phyloP scores from a whole-genome alignment of 2,113 vertebrate genomes.

The Malaclemys terrapin region DNA sequence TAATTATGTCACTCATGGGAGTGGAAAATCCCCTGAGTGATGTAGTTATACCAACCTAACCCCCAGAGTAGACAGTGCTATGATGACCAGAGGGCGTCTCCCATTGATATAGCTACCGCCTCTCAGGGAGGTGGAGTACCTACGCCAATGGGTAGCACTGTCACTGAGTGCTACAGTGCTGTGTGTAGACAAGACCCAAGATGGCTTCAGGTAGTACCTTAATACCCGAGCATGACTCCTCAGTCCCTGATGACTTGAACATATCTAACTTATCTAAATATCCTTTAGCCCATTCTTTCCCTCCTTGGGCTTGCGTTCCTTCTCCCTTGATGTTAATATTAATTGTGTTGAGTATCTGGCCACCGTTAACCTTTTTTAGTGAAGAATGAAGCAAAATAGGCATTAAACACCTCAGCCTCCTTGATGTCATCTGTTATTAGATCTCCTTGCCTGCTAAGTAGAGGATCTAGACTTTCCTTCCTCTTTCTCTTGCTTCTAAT shows the following conservation, averaged over 20 bases:
- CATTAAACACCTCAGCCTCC: not conserved
- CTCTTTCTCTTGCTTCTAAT: not conserved
- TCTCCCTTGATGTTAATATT: no score
- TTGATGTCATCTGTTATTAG: not conserved
- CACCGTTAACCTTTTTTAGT: no score
- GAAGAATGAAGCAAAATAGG: not conserved
- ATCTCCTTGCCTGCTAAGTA: not conserved
- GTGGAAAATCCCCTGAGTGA: not conserved
- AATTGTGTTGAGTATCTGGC: no score
- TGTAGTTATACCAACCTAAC: not conserved
- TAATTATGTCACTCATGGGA: not conserved
- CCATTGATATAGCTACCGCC: no score
- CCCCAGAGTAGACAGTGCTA: not conserved
- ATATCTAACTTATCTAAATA: no score
- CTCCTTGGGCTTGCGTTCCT: no score
- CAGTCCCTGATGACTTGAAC: no score
- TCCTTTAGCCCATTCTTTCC: no score
- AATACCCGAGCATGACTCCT: no score
- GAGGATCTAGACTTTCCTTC: not conserved
- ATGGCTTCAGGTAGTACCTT: no score
- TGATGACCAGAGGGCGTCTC: not conserved
- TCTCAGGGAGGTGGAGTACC: not conserved
- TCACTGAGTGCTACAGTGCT: no score
- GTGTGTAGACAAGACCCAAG: no score
- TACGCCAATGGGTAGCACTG: not conserved